Conservation (phyloP, 2,113 vertebrate genomes). For the Leiothrix lutea region DNA sequence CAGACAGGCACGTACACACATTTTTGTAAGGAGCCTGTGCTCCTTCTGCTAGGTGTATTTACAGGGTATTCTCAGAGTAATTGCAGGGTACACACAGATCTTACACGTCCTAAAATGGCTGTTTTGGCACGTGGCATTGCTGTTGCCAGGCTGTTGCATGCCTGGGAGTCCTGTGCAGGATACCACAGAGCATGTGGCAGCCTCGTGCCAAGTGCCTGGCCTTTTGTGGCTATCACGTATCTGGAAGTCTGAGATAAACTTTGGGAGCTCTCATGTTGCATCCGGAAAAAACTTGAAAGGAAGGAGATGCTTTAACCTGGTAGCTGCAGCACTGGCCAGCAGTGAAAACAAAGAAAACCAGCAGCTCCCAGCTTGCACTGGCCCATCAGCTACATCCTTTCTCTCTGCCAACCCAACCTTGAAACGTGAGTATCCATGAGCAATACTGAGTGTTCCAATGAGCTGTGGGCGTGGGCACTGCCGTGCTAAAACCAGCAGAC, state of each 20-base stretch:
- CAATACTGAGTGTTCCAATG: background rate
- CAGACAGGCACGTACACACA: background rate
- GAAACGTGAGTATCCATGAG: background rate
- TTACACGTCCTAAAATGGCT: background rate
- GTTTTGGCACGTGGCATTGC: fast-evolving
- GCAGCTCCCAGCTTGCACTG: background rate
- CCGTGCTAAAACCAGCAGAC: background rate
- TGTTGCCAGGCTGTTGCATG: background rate
- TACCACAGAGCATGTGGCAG: background rate
- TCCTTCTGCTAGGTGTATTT: background rate
- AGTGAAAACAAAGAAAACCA: background rate
- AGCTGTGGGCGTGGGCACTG: background rate
- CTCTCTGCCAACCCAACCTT: background rate
- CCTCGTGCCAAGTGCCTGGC: background rate
- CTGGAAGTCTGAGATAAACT: background rate
- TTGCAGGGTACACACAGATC: background rate
- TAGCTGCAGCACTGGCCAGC: background rate
- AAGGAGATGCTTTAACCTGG: background rate
- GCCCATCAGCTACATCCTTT: background rate
- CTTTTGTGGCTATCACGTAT: fast-evolving
- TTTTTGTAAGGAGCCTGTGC: background rate
- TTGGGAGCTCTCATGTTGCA: background rate
- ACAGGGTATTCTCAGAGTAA: background rate
- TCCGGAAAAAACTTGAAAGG: background rate
- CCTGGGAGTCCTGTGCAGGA: background rate